Evolutionary conservation across 2,888 invertebrate species (phyloP).

Genomic region (Acleris laterana): DNA sequence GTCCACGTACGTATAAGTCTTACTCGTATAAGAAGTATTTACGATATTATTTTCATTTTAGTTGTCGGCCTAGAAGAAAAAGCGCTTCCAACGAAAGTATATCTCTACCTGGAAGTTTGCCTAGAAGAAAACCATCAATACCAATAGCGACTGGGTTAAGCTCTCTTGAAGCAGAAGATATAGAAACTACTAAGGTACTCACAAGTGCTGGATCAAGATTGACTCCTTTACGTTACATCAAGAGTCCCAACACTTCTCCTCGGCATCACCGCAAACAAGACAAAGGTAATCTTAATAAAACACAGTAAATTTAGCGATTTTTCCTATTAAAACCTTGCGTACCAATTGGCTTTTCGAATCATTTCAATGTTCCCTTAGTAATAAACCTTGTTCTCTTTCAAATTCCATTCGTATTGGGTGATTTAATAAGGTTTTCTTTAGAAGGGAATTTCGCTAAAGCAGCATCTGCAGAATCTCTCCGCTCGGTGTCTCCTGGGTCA

Average conservation of each 20-base stretch:
- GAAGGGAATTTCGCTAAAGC: conserved; percentile 87
- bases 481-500: conserved; percentile 95
- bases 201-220: conserved; percentile 78
- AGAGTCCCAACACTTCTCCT: conserved; percentile 81
- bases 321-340: conserved; percentile 33
- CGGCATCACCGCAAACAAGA: conserved; percentile 77
- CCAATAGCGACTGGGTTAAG: conserved; percentile 76
- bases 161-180: conserved; percentile 80
- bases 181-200: conserved; percentile 76
- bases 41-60: conserved; percentile 21
- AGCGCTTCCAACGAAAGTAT: conserved; percentile 85
- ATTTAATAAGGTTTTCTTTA: conserved; percentile 47
- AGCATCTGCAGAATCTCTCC: conserved; percentile 92
- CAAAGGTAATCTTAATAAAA: conserved; percentile 54
- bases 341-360: conserved; percentile 21
- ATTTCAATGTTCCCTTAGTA: conserved; percentile 1
- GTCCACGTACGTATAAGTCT: too few relatives aligned
- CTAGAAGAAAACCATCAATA: conserved; percentile 85
- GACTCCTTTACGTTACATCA: conserved; percentile 75
- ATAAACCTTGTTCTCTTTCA: neutral
- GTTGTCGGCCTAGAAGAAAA: conserved; percentile 73
- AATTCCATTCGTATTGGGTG: conserved; percentile 18
- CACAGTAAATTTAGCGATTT: conserved; percentile 8
- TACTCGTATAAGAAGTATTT: neutral
- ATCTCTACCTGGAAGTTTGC: conserved; percentile 86